Base-by-base conservation (phyloP, 2,113 vertebrate genomes). In the Oophaga pumilio region DNA sequence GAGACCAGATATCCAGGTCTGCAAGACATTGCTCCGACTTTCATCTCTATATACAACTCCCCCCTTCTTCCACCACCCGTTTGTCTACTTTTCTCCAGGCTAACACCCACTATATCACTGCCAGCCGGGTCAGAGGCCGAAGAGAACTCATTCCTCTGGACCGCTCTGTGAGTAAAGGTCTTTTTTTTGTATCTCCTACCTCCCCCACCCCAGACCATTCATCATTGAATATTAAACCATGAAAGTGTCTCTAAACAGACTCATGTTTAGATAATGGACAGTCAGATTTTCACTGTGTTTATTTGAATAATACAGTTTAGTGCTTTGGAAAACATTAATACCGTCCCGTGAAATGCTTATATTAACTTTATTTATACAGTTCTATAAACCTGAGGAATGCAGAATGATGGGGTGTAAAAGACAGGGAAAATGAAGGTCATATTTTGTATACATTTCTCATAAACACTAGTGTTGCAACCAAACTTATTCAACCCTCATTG, bases 41-140 rank as follows among this genome's bases (percentile, higher is more conserved):
- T 84, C 85, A 85, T 85, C 85, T 62, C 33, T 9, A 13, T 22
- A 6, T 33, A 57, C 49, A 33, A 78, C 71, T 43, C 71, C 11
- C 7, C 33, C 33, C 64, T 4, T 20, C 10, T 22, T 66, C 88
- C 62, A 76, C 13, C 12, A 50, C n/a, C 50, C 28, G 24, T 66
- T 59, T 68, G 53, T 84, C 83, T 79, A 59, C 57, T 24, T 73
- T 59, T 78, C 53, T 60, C n/a, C 57, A 20, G 60, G 26, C 79
- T 78, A 73, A 11, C 64, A 57, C 53, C 22, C 20, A 28, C 64
- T 86, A 78, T 17, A 80, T 82, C 71, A 50, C 49, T 84, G 87
- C 82, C 74, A 64, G 73, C 71, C 13, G 13, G 87, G 89, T 86
- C 89, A 87, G 57, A 80, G 87, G 81, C 74, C 76, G 7, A 66